A percentile compares a stretch with the other conserved stretches of the same genome.
Conservation (phyloP, 35 echinoderm and acorn worm genomes). For the Anneissia japonica region DNA sequence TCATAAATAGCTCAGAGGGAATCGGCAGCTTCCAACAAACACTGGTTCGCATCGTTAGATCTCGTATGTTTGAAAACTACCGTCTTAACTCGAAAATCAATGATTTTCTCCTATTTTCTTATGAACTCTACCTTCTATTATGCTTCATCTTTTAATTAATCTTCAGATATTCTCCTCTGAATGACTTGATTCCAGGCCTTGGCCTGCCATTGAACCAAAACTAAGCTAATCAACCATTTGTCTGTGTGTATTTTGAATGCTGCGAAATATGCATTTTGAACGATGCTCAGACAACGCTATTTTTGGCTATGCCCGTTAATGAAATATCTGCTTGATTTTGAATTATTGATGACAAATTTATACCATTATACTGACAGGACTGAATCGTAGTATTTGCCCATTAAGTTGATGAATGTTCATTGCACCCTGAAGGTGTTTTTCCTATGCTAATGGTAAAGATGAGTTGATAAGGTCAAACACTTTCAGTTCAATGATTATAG, state of each 20-base stretch:
- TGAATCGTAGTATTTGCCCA: not conserved
- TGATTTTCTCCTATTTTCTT: no score
- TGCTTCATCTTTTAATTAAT: no score
- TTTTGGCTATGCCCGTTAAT: not conserved
- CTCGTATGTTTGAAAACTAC: no score
- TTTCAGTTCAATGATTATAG: not conserved
- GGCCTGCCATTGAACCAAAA: not conserved
- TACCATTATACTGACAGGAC: not conserved
- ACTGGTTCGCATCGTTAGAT: no score
- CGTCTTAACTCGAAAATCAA: no score
- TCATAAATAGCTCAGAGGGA: no score
- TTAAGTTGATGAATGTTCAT: not conserved
- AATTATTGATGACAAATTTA: not conserved
- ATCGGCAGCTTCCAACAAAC: no score
- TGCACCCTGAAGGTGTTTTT: not conserved
- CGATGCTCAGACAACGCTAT: not conserved
- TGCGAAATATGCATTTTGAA: not conserved
- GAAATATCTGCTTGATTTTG: not conserved
- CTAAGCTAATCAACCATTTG: not conserved
- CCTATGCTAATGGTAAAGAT: not conserved
- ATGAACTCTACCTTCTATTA: no score
- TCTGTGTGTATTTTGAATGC: no score
- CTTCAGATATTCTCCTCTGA: no score
- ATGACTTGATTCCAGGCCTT: no score
- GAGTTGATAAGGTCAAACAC: not conserved